Evolutionary conservation across 2,113 vertebrate species (phyloP).

Genomic region (Sylvia atricapilla): DNA sequence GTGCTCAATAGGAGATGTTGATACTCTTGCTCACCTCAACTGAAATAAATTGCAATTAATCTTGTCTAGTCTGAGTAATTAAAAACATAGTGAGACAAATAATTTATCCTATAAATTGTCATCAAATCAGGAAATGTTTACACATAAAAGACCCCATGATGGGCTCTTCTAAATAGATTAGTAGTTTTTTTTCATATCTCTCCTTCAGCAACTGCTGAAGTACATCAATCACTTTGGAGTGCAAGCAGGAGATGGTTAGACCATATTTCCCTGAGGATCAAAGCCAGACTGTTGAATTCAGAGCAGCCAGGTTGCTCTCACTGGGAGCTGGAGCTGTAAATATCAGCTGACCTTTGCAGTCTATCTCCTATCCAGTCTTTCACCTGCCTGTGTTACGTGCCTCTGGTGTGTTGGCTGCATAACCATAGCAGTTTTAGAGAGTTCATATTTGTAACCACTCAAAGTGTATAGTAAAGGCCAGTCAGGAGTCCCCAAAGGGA

Average conservation of each 20-base stretch:
- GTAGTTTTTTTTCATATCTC: background rate
- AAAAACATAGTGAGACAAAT: background rate
- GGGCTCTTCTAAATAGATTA: background rate
- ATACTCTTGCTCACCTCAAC: background rate
- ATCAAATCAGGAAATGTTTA: background rate
- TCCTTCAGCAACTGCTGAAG: background rate
- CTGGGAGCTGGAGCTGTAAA: background rate
- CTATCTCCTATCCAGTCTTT: background rate
- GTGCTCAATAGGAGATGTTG: background rate
- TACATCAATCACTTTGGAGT: background rate
- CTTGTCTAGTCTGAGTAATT: conserved; percentile 8
- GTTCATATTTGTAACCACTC: background rate
- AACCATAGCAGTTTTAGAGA: background rate
- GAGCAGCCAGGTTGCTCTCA: background rate
- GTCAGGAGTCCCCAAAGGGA: background rate
- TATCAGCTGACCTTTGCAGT: background rate
- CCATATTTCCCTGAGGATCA: background rate
- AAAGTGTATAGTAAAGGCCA: background rate
- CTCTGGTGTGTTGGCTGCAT: background rate
- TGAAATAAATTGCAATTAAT: background rate
- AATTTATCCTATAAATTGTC: background rate
- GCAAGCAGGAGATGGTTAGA: background rate
- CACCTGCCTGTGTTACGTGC: background rate
- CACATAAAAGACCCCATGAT: background rate
- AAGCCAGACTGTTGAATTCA: background rate